Evolutionary conservation across 2,113 vertebrate genomes (phyloP).

Genomic region (Ophiodon elongatus): DNA sequence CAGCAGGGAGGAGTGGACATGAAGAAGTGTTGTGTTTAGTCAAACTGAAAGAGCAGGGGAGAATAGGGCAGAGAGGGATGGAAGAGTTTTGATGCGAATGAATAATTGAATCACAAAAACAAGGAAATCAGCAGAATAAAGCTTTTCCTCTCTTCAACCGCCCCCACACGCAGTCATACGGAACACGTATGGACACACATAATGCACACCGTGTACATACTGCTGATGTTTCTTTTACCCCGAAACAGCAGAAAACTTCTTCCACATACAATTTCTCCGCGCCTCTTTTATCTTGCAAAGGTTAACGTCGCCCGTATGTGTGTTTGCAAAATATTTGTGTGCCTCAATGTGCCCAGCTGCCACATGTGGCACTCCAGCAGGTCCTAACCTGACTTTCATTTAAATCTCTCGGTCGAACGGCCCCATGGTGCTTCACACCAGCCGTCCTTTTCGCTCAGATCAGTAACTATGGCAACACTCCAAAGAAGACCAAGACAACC

Average conservation of each 20-base stretch:
- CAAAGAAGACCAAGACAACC: slow-evolving; percentile 44
- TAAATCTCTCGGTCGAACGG: slow-evolving; percentile 41
- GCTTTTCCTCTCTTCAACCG: neutral
- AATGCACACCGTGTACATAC: neutral
- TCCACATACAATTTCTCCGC: neutral
- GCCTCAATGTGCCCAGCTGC: neutral
- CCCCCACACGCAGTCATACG: slow-evolving; percentile 16
- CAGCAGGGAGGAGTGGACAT: slow-evolving; percentile 37
- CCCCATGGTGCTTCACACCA: slow-evolving; percentile 55
- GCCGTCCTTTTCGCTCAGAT: slow-evolving; percentile 40
- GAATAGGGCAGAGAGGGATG: slow-evolving; percentile 18
- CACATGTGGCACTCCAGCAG: slow-evolving; percentile 43
- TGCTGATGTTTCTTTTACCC: neutral
- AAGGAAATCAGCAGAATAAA: slow-evolving; percentile 62
- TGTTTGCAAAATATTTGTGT: slow-evolving; percentile 25
- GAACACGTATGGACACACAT: neutral
- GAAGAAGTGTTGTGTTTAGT: slow-evolving; percentile 54
- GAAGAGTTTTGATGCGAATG: slow-evolving; percentile 61
- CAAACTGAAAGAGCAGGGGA: slow-evolving; percentile 43
- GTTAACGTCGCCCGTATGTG: neutral
- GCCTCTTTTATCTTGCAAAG: neutral
- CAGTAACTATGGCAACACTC: slow-evolving; percentile 75
- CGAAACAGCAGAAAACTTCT: neutral
- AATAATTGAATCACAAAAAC: slow-evolving; percentile 63
- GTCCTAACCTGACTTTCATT: slow-evolving; percentile 67